Evolutionary conservation across 2,113 vertebrate genomes (phyloP).

Genomic region (Gymnarchus niloticus): DNA sequence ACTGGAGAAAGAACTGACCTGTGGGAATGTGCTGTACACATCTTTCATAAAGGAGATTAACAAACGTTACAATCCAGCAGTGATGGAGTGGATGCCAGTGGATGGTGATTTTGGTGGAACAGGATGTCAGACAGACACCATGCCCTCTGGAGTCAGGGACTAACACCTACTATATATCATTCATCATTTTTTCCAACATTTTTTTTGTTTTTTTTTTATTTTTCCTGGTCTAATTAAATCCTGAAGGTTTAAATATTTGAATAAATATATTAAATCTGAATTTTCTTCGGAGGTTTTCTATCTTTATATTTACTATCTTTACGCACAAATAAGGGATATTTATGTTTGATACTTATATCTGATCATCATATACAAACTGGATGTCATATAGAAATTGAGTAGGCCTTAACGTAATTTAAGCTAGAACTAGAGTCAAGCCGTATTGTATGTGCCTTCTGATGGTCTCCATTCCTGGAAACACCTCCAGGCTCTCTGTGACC

Average conservation of each 20-base stretch:
- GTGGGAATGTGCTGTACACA: neutral
- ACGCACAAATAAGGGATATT: neutral
- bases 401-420: neutral
- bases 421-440: too few relatives aligned
- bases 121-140: neutral
- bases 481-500: neutral
- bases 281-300: too few relatives aligned
- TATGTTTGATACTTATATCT: neutral
- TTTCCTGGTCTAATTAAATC: neutral
- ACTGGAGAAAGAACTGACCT: neutral
- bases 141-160: too few relatives aligned
- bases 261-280: neutral
- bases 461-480: neutral
- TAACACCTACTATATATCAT: neutral
- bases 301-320: neutral
- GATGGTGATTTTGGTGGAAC: neutral
- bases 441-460: neutral
- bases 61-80: neutral
- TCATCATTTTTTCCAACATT: neutral
- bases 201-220: neutral
- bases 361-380: neutral
- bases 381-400: neutral
- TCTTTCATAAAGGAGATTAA: neutral
- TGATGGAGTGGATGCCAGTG: neutral
- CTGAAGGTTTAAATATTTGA: neutral